Evolutionary conservation across 2,888 invertebrate species (phyloP), one percentile per base, ranked within the genome.

Genomic region (Xanthorhoe designata): DNA sequence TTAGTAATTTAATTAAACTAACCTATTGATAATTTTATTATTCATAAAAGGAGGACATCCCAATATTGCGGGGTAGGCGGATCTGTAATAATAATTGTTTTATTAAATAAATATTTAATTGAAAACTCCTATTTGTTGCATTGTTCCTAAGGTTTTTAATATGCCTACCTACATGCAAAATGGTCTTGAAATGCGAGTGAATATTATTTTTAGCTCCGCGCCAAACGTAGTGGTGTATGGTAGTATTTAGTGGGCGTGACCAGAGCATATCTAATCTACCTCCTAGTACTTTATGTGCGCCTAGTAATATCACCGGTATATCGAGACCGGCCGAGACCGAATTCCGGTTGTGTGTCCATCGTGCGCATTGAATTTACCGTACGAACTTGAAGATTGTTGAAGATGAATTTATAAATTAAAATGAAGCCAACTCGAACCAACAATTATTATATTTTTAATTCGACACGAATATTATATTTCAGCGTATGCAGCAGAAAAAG

Each of bases 401-500:
- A 42, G 13, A 42, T 1, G 13, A 24, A 24, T 24, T 4, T 24
- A 3, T 24, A 24, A 24, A 24, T 3, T 24, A 3, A n/a, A 24
- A 42, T 4, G 13, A 42, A 1, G 38, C 9, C 13, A 13, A 13
- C 38, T 3, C 2, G 38, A 13, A 1, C 38, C 3, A 3, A 42
- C 13, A 10, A 38, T 2, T 10, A 38, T 38, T 13, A 2, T 0
- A 32, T 7, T 7, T 32, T 32, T 32, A 1, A 24, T 32, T 6
- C 8, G 32, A 32, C 6, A 7, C 8, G 32, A 32, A 32, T 7
- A 32, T 18, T 58, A 47, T 38, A 49, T 76, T 72, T 38, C 64
- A 94, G 94, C 91, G 9, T 97, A 95, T 85, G 96, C 96, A 17
- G 92, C 95, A 75, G 94, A 96, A 72, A 94, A 97, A 79, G 96